phyloP scores from a whole-genome alignment of 2,113 vertebrate species.

The Bos javanicus region DNA sequence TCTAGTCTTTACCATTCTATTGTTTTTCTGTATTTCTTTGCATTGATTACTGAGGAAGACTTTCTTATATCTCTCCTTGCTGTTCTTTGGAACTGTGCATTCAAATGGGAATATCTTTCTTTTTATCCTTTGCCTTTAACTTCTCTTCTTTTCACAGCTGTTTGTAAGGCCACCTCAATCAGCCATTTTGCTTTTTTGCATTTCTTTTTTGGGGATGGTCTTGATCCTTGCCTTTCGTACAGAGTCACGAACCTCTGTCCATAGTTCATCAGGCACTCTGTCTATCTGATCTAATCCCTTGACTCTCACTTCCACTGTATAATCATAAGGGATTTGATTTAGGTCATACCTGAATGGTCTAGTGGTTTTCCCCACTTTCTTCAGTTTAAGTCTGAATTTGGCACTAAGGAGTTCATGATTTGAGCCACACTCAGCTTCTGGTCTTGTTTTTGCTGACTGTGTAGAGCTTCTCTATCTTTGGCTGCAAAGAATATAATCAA shows the following conservation, averaged over 20 bases:
- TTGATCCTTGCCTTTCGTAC: not conserved
- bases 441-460: not conserved
- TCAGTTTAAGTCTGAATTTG: not conserved
- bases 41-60: not conserved
- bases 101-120: not conserved
- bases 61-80: not conserved
- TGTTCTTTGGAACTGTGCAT: not conserved
- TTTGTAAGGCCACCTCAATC: not conserved
- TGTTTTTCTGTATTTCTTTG: not conserved
- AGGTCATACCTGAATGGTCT: not conserved
- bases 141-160: not conserved
- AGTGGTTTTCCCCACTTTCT: not conserved
- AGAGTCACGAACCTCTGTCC: not conserved
- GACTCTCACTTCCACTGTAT: not conserved
- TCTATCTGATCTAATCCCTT: not conserved
- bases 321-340: not conserved
- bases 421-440: not conserved
- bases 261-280: not conserved
- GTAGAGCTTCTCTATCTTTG: not conserved
- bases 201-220: not conserved
- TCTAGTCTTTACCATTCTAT: not conserved
- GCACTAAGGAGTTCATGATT: not conserved
- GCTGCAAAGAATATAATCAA: not conserved
- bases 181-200: not conserved
- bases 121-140: not conserved